Conservation (phyloP, 1,140 invertebrate species). For the Lucilia sericata region DNA sequence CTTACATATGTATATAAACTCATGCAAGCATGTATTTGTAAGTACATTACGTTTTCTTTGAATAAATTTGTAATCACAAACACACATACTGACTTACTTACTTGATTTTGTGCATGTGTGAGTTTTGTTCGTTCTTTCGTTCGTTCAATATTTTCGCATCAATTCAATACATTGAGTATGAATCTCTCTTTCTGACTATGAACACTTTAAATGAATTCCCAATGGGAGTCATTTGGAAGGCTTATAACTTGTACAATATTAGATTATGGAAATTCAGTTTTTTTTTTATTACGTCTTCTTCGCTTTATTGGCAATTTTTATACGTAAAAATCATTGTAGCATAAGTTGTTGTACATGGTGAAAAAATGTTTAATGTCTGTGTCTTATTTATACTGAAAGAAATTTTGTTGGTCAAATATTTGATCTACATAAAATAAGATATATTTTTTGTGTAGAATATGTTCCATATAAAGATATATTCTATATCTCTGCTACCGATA, state of each 20-base stretch:
- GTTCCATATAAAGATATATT: no score
- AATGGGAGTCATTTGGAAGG: conserved; percentile 44
- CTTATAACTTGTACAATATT: conserved; percentile 43
- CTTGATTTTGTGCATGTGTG: neutral
- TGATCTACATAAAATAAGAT: no score
- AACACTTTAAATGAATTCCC: conserved; percentile 43
- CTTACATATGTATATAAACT: conserved; percentile 8
- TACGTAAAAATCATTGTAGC: conserved; percentile 42
- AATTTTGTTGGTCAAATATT: neutral
- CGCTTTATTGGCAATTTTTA: conserved; percentile 36
- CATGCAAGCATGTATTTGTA: neutral
- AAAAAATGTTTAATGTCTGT: neutral
- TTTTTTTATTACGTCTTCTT: neutral
- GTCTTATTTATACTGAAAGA: neutral
- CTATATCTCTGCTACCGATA: no score
- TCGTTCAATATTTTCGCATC: neutral
- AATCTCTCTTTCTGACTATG: conserved; percentile 31
- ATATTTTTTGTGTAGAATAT: no score
- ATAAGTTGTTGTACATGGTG: conserved; percentile 27
- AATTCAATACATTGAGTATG: conserved; percentile 38
- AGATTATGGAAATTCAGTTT: conserved; percentile 40
- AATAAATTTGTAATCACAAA: conserved; percentile 34
- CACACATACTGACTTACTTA: conserved; percentile 7
- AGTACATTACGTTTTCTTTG: conserved; percentile 36
- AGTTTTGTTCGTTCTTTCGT: neutral